Base-by-base conservation (phyloP, 2,797 vertebrate genomes). In the Betta splendens region DNA sequence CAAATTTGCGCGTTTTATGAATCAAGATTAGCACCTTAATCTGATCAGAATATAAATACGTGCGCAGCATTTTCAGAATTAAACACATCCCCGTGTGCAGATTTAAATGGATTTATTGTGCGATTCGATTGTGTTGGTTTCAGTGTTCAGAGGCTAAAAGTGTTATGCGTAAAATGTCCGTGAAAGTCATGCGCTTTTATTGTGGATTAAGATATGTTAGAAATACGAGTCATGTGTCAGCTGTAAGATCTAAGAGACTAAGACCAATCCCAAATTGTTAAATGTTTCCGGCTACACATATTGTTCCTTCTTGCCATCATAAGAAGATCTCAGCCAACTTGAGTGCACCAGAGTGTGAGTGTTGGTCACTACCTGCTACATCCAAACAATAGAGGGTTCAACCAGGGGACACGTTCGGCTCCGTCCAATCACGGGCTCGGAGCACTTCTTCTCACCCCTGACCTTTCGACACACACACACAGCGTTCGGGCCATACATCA, bases 381-480 rank as follows among this genome's bases (percentile, higher is more conserved):
- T 86, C 80, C 77, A 86, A 89, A 89, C 88, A 94, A 91, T 91
- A 82, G 84, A 75, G 93, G 87, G 97, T 97, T 99, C 96, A 98
- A 72, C 71, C 70, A 93, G 86, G 91, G 97, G 96, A 94, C 97
- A 98, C 87, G 85, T 91, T 88, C 82, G 87, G 89, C 92, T 92
- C 93, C 93, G 90, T 91, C 94, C 93, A 95, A 97, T 98, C 96
- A 94, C 90, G 91, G 90, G 79, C 93, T 91, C 74, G 8, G 71
- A 89, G 85, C 83, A 90, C 89, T 90, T 80, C 76, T 82, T 35
- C 79, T 87, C 88, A 92, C 89, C 92, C 86, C 83, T 92, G 87
- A 92, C 91, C 91, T 90, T 74, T 88, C 87, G 81, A 89, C 89
- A 89, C 87, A 80, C 84, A 90, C 87, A 86, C 28, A 29, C 28